phyloP scores from a whole-genome alignment of 2,113 vertebrate genomes.

The Eretmochelys imbricata region DNA sequence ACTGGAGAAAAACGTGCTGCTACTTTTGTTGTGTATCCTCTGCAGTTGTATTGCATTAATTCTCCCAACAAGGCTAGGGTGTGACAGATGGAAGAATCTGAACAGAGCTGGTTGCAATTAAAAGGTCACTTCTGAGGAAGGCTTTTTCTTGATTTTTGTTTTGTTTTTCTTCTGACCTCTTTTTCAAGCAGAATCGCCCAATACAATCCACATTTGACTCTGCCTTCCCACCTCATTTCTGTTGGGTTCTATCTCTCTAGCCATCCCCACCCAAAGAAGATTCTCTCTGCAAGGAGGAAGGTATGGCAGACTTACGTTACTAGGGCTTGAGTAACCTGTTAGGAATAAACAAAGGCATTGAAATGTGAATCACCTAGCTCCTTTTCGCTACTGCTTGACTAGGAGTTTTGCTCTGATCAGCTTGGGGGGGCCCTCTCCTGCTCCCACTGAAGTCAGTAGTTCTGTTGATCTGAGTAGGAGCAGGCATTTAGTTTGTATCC shows the following conservation, averaged over 20 bases:
- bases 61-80: not conserved
- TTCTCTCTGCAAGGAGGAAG: no score
- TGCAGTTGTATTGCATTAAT: not conserved
- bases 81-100: not conserved
- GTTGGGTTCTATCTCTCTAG: no score
- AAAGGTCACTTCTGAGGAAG: not conserved
- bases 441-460: not conserved
- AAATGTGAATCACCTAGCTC: not conserved
- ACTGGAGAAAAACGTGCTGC: not conserved
- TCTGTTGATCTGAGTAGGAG: not conserved
- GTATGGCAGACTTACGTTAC: no score
- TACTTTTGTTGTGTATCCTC: not conserved
- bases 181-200: not conserved
- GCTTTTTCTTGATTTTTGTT: no score
- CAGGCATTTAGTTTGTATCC: not conserved
- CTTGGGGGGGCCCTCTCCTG: not conserved
- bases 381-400: slow-evolving; percentile 10
- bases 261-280: no score
- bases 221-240: no score
- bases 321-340: not conserved
- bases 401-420: not conserved
- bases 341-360: not conserved
- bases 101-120: not conserved
- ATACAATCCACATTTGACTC: not conserved
- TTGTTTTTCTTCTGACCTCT: no score